These are phyloP conservation scores for Picus viridis DNA, from an alignment of 2,797 vertebrate species.

Conservation along the genomic window DNA sequence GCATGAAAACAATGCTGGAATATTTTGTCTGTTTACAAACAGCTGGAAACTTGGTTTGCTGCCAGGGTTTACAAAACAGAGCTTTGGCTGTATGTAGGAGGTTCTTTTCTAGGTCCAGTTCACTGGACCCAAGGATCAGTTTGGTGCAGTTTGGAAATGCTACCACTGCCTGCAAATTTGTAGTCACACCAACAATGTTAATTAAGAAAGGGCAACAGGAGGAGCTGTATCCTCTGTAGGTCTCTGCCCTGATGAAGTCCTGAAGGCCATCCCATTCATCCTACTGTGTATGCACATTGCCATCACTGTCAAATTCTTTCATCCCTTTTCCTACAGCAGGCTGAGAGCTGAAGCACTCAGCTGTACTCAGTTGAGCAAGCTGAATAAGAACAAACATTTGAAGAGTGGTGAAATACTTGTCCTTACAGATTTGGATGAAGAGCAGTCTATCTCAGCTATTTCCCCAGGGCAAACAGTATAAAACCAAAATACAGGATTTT, in stretches of 20 bases:
- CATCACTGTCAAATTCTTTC: background rate
- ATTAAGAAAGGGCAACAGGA: background rate
- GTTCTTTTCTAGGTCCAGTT: background rate
- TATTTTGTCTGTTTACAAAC: background rate
- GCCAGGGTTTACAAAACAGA: background rate
- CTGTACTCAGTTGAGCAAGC: background rate
- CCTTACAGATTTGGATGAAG: background rate
- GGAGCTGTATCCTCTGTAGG: background rate
- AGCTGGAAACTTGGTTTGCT: background rate
- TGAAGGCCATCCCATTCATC: background rate
- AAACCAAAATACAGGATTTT: background rate
- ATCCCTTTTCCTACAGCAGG: background rate
- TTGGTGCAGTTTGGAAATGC: background rate
- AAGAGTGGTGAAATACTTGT: background rate
- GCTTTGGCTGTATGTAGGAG: background rate
- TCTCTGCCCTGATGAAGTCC: background rate
- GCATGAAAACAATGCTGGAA: background rate
- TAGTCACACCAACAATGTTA: fast-evolving
- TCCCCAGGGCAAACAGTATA: background rate
- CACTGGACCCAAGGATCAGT: background rate
- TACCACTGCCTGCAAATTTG: background rate
- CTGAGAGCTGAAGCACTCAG: background rate
- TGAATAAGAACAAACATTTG: background rate
- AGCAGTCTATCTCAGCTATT: background rate
- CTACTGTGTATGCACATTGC: background rate